Percentiles rank a stretch among this genome's conserved stretches.
These are phyloP conservation scores for Pterocles burchelli DNA, from an alignment of 2,113 vertebrate species.

Conservation along the genomic window DNA sequence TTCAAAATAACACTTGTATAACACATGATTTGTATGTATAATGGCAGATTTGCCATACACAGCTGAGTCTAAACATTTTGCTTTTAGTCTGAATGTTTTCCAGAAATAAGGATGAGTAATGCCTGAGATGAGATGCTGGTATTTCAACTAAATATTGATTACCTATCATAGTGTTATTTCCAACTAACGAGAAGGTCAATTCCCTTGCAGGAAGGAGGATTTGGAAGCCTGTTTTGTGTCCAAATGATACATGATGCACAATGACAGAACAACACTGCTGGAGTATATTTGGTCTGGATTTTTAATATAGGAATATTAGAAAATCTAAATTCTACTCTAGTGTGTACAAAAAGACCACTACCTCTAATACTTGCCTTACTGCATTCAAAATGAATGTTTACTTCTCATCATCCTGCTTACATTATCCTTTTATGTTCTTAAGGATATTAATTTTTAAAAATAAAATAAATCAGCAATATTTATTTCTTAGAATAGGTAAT, in stretches of 20 bases:
- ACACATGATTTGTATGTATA: neutral
- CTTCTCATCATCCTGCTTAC: neutral
- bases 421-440: neutral
- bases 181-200: conserved; percentile 61
- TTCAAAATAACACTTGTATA: neutral
- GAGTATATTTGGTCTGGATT: neutral
- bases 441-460: neutral
- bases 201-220: neutral
- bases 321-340: neutral
- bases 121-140: neutral
- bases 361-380: neutral
- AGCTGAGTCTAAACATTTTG: neutral
- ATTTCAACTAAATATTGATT: conserved; percentile 57
- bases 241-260: neutral
- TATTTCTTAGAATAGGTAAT: neutral
- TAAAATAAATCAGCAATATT: neutral
- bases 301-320: neutral
- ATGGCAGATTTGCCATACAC: neutral
- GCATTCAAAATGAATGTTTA: neutral
- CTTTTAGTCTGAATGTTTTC: neutral
- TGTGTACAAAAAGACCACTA: neutral
- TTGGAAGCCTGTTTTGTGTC: conserved; percentile 20
- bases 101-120: conserved; percentile 31
- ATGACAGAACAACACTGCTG: neutral
- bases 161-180: conserved; percentile 51